A percentile compares a stretch with the other conserved stretches of the same genome.
Evolutionary conservation across 2,113 vertebrate species (phyloP).

Genomic region (Mesocricetus auratus): DNA sequence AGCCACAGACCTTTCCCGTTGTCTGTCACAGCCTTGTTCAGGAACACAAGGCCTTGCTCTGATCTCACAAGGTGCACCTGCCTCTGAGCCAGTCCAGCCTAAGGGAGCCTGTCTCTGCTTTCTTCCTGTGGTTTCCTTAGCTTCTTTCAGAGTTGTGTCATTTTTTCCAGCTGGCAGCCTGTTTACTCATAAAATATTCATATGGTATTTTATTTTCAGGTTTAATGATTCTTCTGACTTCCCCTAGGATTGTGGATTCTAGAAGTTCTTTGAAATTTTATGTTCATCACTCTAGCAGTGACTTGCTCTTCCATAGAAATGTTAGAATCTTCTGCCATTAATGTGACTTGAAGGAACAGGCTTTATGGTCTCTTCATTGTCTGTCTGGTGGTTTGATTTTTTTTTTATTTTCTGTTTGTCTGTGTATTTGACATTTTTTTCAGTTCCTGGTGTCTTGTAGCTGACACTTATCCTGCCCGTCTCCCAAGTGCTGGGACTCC

Average conservation of each 20-base stretch:
- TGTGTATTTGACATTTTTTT: neutral
- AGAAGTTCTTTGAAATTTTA: conserved; percentile 91
- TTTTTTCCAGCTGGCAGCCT: conserved; percentile 92
- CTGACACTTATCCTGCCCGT: neutral
- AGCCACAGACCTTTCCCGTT: neutral
- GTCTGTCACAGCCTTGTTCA: conserved; percentile 90
- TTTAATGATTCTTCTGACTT: conserved; percentile 79
- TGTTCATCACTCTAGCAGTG: conserved; percentile 92
- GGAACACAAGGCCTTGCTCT: conserved; percentile 91
- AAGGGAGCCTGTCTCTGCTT: conserved; percentile 90
- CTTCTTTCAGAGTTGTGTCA: conserved; percentile 88
- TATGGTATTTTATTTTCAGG: conserved; percentile 95
- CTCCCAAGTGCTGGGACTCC: neutral
- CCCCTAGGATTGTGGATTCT: conserved; percentile 76
- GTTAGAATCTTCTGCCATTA: conserved; percentile 91
- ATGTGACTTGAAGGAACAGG: conserved; percentile 86
- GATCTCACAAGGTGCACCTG: conserved; percentile 92
- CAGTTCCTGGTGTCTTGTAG: neutral
- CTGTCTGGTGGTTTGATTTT: conserved; percentile 81
- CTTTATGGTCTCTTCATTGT: conserved; percentile 89
- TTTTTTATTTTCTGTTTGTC: neutral
- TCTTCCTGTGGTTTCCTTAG: conserved; percentile 94
- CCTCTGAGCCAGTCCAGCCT: conserved; percentile 92
- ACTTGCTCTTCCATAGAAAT: conserved; percentile 92
- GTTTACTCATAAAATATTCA: conserved; percentile 92